phyloP scores from a whole-genome alignment of 92 coral and sea anemone genomes.

The Nematostella vectensis region DNA sequence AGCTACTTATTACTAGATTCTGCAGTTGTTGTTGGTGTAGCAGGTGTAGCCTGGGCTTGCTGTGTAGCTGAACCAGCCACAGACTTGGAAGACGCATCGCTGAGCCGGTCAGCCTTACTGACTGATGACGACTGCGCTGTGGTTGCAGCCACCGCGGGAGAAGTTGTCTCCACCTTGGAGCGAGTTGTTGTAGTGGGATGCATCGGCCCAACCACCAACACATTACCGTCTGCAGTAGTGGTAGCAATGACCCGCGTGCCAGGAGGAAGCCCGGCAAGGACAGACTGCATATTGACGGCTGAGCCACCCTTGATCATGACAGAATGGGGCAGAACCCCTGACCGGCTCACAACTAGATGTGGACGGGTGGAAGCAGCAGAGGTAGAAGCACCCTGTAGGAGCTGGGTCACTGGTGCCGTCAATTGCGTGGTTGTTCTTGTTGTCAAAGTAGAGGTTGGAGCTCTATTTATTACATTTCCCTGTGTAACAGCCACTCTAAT shows the following conservation, averaged over 20 bases:
- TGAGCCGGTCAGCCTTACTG: no score
- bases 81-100: no score
- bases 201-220: constrained; percentile 28
- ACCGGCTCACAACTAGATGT: neutral
- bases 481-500: constrained; percentile 1
- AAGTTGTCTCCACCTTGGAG: constrained; percentile 1
- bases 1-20: no score
- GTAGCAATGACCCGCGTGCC: constrained; percentile 29
- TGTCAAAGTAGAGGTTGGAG: neutral
- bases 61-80: no score
- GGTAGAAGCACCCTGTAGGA: constrained; percentile 9
- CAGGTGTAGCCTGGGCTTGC: no score
- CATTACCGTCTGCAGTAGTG: constrained; percentile 28
- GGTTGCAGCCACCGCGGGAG: neutral
- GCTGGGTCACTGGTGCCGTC: neutral
- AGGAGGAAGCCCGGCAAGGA: constrained; percentile 28
- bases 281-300: constrained; percentile 24
- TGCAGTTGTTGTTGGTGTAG: no score
- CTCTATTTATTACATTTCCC: neutral
- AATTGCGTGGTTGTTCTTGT: neutral
- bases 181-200: constrained; percentile 3
- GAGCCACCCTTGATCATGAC: constrained; percentile 27
- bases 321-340: constrained; percentile 14
- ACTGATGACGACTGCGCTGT: no score
- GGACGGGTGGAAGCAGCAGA: constrained; percentile 15